Conservation (phyloP, 2,113 vertebrate genomes). For the Sebastes schlegelii region DNA sequence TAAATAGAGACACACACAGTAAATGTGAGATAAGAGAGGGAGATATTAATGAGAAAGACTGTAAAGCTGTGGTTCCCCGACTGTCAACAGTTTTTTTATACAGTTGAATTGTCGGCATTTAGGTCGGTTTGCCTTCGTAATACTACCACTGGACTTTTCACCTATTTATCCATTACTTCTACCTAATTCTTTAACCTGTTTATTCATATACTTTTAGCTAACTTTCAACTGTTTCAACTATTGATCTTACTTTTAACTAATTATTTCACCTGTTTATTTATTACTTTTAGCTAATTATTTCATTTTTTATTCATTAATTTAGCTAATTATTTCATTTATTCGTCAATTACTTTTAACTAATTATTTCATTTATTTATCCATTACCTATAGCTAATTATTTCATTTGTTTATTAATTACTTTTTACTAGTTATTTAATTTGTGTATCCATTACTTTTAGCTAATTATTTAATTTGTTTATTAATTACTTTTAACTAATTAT, state of each 20-base stretch:
- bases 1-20: slow-evolving; percentile 30
- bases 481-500: neutral
- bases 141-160: neutral
- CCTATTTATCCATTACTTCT: neutral
- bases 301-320: no score
- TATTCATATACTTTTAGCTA: neutral
- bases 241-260: neutral
- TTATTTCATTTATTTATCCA: no score
- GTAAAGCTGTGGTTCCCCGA: neutral
- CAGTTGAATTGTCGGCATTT: neutral
- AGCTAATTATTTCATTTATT: no score
- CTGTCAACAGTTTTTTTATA: neutral
- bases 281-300: no score
- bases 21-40: slow-evolving; percentile 11
- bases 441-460: neutral
- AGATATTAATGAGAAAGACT: slow-evolving; percentile 10
- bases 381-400: no score
- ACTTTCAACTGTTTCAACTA: neutral
- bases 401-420: no score
- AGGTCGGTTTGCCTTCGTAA: neutral
- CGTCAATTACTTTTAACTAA: no score
- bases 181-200: neutral
- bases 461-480: neutral
- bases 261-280: neutral
- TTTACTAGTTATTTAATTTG: no score